These are phyloP conservation scores for Lynx canadensis DNA, from an alignment of 2,113 vertebrate species.

Conservation along the genomic window DNA sequence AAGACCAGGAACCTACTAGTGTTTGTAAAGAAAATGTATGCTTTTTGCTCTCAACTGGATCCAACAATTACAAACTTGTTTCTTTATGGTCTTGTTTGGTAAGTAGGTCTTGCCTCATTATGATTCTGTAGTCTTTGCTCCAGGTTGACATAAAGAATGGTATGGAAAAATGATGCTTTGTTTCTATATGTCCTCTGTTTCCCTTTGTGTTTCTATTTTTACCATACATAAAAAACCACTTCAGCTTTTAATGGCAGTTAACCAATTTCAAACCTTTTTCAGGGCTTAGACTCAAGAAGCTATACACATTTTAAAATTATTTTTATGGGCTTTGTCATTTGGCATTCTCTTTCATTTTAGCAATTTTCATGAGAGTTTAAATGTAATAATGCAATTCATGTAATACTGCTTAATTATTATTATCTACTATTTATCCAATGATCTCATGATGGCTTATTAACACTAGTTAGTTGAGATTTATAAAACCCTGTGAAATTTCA, in stretches of 20 bases:
- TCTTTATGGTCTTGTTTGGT: not conserved
- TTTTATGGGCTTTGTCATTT: slow-evolving; percentile 34
- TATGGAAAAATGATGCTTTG: not conserved
- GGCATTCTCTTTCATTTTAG: slow-evolving; percentile 43
- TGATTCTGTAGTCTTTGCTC: not conserved
- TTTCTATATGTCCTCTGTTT: not conserved
- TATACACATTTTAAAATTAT: not conserved
- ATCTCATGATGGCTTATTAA: slow-evolving; percentile 72
- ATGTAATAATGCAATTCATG: slow-evolving; percentile 60
- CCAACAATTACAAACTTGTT: not conserved
- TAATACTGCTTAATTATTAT: slow-evolving; percentile 72
- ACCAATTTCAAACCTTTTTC: not conserved
- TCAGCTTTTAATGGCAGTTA: not conserved
- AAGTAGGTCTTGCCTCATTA: not conserved
- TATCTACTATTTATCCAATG: slow-evolving; percentile 69
- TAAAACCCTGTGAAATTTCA: slow-evolving; percentile 47
- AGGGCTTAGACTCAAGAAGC: not conserved
- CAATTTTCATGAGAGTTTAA: slow-evolving; percentile 55
- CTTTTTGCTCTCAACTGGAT: not conserved
- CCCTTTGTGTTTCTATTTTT: not conserved
- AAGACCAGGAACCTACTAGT: not conserved
- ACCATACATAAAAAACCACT: not conserved
- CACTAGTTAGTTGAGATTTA: slow-evolving; percentile 76
- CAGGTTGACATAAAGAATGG: not conserved
- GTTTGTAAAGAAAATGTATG: not conserved